Evolutionary conservation across 2,113 vertebrate genomes (phyloP), one percentile per base, ranked within the genome.

Genomic region (Gorsachius goisagi): DNA sequence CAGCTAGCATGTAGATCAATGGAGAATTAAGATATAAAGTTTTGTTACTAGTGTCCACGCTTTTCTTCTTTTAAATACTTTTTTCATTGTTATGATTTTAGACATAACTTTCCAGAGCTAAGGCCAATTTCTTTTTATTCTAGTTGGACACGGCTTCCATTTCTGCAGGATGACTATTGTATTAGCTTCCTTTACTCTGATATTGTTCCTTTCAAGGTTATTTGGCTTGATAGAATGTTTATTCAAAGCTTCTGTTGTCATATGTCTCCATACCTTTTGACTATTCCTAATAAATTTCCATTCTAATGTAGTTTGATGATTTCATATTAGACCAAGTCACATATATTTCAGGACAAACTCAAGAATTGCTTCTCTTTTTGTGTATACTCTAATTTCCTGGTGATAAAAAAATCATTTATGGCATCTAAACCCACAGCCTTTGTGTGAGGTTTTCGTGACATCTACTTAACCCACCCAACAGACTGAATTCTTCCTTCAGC

Each of bases 391-490:
- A 45, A 84, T 62, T 88, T 74, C 12, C 28, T 76, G 9, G 52
- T 83, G 58, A 39, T 11, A 79, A 72, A 73, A 22, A 90, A 90
- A 80, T 74, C 10, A 50, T 21, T 83, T 58, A 71, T 44, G 73
- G 37, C 76, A 77, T 67, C 30, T 63, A n/a, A 90, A 95, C 12
- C 80, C 84, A 91, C 27, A 85, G 50, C 8, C 28, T 92, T 76
- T 94, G 35, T 35, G 60, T 68, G 82, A 85, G 85, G 81, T 93
- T 93, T 96, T 85, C 16, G 55, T 71, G 68, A 50, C 89, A 90
- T 83, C 75, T 73, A 45, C 58, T 89, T 79, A 73, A 85, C 35
- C n/a, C 33, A 37, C 30, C 16, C 49, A 75, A 22, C 23, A 72
- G 76, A 50, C 55, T 33, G 30, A 66, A 74, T n/a, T 50, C 39